Percentiles rank a stretch among this genome's conserved stretches.
Evolutionary conservation across 2,113 vertebrate genomes (phyloP).

Genomic region (Lycaon pictus): DNA sequence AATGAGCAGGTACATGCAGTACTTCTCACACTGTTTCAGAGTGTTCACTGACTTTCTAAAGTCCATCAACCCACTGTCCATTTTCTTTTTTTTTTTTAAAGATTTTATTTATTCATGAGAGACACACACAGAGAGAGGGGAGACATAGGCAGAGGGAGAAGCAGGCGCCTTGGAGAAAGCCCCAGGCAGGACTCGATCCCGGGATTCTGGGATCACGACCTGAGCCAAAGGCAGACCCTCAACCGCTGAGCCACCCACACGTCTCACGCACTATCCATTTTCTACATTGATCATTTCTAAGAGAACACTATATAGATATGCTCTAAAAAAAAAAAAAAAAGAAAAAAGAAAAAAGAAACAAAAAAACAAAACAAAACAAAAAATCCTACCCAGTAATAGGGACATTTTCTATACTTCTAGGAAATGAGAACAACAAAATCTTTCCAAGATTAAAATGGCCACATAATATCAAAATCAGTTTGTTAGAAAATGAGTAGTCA

Average conservation of each 20-base stretch:
- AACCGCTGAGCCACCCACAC: too few species aligned
- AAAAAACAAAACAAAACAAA: slow-evolving; percentile 30
- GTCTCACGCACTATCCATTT: not conserved
- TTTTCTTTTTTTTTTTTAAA: not conserved
- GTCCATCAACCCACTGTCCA: not conserved
- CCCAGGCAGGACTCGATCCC: too few species aligned
- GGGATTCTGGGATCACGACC: too few species aligned
- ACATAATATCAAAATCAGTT: not conserved
- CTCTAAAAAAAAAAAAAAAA: slow-evolving; percentile 34
- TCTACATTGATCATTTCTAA: not conserved
- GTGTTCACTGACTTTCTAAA: not conserved
- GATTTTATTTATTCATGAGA: too few species aligned
- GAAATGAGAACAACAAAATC: not conserved
- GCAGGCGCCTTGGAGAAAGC: too few species aligned
- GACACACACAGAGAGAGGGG: too few species aligned
- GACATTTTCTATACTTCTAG: not conserved
- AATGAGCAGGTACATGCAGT: not conserved
- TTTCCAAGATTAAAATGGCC: not conserved
- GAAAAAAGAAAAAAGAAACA: not conserved
- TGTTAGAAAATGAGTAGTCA: not conserved
- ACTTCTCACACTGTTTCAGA: not conserved
- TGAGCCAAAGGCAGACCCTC: too few species aligned
- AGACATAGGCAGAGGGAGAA: too few species aligned
- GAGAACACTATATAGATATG: not conserved
- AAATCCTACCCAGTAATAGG: not conserved